Evolutionary conservation across 1,140 invertebrate species (phyloP).

Genomic region (Protaetia brevitarsis): DNA sequence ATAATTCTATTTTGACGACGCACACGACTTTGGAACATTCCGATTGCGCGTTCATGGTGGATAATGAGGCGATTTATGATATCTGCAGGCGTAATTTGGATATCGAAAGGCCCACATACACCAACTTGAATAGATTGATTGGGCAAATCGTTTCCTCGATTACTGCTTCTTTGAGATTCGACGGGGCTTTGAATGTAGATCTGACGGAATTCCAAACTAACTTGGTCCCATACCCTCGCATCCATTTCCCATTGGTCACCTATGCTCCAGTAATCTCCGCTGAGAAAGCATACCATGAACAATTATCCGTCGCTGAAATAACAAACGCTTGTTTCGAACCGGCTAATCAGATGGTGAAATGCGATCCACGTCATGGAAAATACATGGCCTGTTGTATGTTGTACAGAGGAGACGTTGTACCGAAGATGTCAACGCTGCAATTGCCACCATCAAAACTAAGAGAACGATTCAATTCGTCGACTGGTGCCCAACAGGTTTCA

Average conservation of each 20-base stretch:
- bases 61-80: slow-evolving; percentile 74
- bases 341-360: slow-evolving; percentile 68
- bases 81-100: slow-evolving; percentile 65
- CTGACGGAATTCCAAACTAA: slow-evolving; percentile 78
- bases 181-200: slow-evolving; percentile 75
- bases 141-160: slow-evolving; percentile 76
- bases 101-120: slow-evolving; percentile 63
- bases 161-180: slow-evolving; percentile 73
- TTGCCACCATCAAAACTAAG: slow-evolving; percentile 79
- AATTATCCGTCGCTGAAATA: slow-evolving; percentile 69
- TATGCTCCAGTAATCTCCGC: slow-evolving; percentile 66
- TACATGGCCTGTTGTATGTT: slow-evolving; percentile 74
- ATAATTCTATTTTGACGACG: slow-evolving; percentile 64
- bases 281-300: slow-evolving; percentile 65
- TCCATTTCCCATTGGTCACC: slow-evolving; percentile 69
- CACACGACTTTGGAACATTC: slow-evolving; percentile 64
- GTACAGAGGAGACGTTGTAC: slow-evolving; percentile 62
- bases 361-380: slow-evolving; percentile 62
- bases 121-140: slow-evolving; percentile 63
- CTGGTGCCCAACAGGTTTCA: slow-evolving; percentile 70
- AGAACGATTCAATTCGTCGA: slow-evolving; percentile 66
- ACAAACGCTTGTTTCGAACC: slow-evolving; percentile 64
- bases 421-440: slow-evolving; percentile 69
- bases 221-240: slow-evolving; percentile 67
- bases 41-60: slow-evolving; percentile 63